phyloP scores from a whole-genome alignment of 2,888 invertebrate genomes.

The Eupithecia abbreviata region DNA sequence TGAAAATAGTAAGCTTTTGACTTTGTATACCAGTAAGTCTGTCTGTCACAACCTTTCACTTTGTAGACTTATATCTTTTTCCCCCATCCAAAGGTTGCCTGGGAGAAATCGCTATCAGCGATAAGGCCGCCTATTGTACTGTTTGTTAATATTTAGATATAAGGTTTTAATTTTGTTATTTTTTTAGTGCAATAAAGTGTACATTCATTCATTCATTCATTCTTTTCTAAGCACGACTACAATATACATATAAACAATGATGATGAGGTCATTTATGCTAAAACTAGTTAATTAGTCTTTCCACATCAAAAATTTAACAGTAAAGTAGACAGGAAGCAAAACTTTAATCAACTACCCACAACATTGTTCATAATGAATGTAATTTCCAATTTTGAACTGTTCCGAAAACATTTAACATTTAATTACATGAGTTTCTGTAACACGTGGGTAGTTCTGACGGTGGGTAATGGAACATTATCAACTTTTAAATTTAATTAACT shows the following conservation, averaged over 20 bases:
- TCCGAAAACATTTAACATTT: constrained; percentile 49
- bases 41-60: background rate
- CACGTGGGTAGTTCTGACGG: constrained; percentile 44
- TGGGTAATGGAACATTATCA: constrained; percentile 48
- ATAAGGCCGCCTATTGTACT: no score
- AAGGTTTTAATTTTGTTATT: no score
- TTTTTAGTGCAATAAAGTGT: no score
- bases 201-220: no score
- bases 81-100: no score
- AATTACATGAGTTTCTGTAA: constrained; percentile 49
- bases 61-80: no score
- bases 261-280: background rate
- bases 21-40: background rate
- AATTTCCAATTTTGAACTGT: constrained; percentile 38
- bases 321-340: background rate
- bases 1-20: background rate
- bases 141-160: no score
- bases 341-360: constrained; percentile 29
- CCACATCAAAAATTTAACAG: background rate
- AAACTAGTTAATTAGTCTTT: background rate
- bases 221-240: background rate
- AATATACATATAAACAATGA: background rate
- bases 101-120: no score
- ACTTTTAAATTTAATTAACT: constrained; percentile 57
- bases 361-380: constrained; percentile 39